Base-by-base conservation (phyloP, 1,140 invertebrate genomes). In the Drosophila virilis region DNA sequence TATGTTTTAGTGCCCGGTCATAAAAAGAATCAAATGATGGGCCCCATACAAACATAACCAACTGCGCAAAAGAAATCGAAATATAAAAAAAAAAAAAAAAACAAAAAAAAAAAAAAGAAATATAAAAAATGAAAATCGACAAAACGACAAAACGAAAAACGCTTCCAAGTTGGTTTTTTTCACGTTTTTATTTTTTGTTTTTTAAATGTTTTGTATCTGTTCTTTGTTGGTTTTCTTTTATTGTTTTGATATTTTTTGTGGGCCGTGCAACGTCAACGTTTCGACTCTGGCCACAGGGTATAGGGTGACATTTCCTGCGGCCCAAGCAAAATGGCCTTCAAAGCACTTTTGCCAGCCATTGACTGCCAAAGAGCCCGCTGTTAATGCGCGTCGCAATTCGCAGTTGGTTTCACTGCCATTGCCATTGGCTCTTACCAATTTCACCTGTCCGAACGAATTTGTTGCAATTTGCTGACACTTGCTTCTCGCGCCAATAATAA, bases 301-400 rank as follows among this genome's bases (percentile, higher is more conserved):
- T 86, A 82, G 74, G 82, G 83, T 86, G 79, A 79, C 82, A 82
- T 86, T 86, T 86, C 82, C 82, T 86, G 82, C 74, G 52, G 50
- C 62, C 54, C 40, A 40, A 40, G 57, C 42, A 48, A 80, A 80
- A 80, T 64, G 81, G 82, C 74, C 82, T 84, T 80, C 74, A 57
- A 59, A 82, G 76, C 83, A 83, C 61, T 82, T 88, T 85, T 68
- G 51, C 43, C 60, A 51, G 55, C 70, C 64, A 59, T 59, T 73
- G 69, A 72, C 54, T 45, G 48, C 35, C 52, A 28, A 13, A 58
- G 37, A 66, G n/a, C 43, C 37, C 52, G 46, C 52, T 67, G 54
- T 42, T 73, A 67, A 73, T 67, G 52, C 54, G 48, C 70, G 64
- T 12, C 70, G 64, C 64, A 73, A 66, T 73, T 73, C 32, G 43